Evolutionary conservation across 2,113 vertebrate genomes (phyloP), one percentile per base, ranked within the genome.

Genomic region (Riparia riparia): DNA sequence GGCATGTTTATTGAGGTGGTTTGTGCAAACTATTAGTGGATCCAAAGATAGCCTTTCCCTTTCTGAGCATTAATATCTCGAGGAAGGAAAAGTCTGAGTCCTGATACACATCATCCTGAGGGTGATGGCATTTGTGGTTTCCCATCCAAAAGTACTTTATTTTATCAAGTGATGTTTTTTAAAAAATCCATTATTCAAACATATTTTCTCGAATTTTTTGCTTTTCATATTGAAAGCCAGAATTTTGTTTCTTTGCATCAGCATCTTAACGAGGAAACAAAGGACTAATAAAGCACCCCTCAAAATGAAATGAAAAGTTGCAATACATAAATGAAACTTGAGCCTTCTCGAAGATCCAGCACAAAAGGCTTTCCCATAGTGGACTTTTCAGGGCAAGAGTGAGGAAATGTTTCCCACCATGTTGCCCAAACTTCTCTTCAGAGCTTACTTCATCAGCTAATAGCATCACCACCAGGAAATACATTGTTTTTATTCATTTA

Each of bases 11-110:
- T 86, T 92, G 80, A 65, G 82, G 63, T 88, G 76, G 54, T 86
- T 79, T 79, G 47, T 81, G 63, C 63, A 88, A 86, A 45, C 45
- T 82, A 78, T 86, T 93, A 57, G 92, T 73, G 50, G 74, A 61
- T 82, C 71, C 54, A 93, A 82, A 94, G 61, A 94, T 37, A 95
- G 74, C 8, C 14, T 57, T 93, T 82, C 61, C 58, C 28, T 82
- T 88, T 90, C 34, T 78, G 41, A 93, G 41, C 21, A 53, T 53
- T 69, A 66, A 50, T 76, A 64, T 77, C 53, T 79, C 41, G 45
- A 76, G 82, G 34, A 70, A 86, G 63, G 45, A 76, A 90, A 53
- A 92, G 66, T 61, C 79, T 69, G 73, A 58, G 42, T 91, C 73
- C 56, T 90, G 57, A 44, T 68, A 44, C 37, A 37, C 37, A 37